A percentile compares a stretch with the other conserved stretches of the same genome.
phyloP scores from a whole-genome alignment of 2,888 invertebrate genomes.

The Stramonita haemastoma region DNA sequence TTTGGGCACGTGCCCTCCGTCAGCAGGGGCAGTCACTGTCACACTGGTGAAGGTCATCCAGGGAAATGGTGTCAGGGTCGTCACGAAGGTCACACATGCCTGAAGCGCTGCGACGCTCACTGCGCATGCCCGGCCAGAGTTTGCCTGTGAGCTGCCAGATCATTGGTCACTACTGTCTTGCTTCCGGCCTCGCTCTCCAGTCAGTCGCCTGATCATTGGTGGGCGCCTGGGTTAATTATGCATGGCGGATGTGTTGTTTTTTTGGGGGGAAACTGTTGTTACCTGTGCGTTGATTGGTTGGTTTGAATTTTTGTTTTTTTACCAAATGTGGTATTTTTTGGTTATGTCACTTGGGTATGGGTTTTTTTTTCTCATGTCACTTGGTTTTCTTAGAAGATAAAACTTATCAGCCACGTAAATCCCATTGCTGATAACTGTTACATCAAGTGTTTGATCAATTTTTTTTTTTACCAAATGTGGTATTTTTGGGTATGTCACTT shows the following conservation, averaged over 20 bases:
- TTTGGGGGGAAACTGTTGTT: too few relatives aligned
- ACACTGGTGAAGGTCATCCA: constrained; percentile 42
- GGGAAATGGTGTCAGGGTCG: constrained; percentile 38
- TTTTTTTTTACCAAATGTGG: too few relatives aligned
- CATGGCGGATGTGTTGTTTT: not conserved
- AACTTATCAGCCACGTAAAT: not conserved
- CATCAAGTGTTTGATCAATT: not conserved
- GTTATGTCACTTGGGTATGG: too few relatives aligned
- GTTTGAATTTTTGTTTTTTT: not conserved
- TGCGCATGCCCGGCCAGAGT: constrained; percentile 44
- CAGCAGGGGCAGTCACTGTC: constrained; percentile 45
- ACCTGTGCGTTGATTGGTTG: not conserved
- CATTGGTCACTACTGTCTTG: constrained; percentile 43
- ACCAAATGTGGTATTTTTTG: not conserved
- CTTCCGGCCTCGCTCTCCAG: constrained; percentile 8
- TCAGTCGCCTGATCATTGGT: constrained; percentile 20
- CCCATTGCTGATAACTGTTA: too few relatives aligned
- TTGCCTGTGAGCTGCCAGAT: constrained; percentile 49
- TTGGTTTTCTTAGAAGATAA: not conserved
- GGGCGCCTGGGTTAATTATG: not conserved
- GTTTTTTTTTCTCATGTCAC: not conserved
- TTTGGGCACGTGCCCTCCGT: constrained; percentile 43
- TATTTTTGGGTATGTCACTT: too few relatives aligned
- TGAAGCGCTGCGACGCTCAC: constrained; percentile 31
- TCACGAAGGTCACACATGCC: constrained; percentile 33